Base-by-base conservation (phyloP, 2,797 vertebrate genomes). In the Bradypodion ventrale region DNA sequence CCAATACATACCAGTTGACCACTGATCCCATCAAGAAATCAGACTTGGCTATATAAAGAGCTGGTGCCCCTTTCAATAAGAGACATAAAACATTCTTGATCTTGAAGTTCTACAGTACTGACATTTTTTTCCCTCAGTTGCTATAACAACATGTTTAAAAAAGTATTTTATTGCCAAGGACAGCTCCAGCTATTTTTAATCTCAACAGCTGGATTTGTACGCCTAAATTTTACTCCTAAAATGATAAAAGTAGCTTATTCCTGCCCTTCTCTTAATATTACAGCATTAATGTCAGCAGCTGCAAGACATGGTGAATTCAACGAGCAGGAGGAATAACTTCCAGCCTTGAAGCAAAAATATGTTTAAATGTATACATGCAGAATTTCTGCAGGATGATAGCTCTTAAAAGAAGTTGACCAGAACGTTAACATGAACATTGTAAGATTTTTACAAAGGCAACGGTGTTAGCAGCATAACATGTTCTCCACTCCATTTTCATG, bases 141-240 rank as follows among this genome's bases (percentile, higher is more conserved):
- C 94, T 92, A 96, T 96, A 96, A 95, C 95, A 95, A 97, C 95
- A 0, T 83, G 75, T 90, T 90, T 92, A 96, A 96, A 66, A 68
- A 35, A 15, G 94, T 89, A 92, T 87, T 94, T 95, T 95, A 92
- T 91, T 94, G 91, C 88, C 91, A 92, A 92, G 93, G 93, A 95
- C 92, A 94, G 95, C 93, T 94, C 93, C 85, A 95, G 93, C 93
- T 96, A 97, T 96, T 96, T 96, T 96, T 96, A 96, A 93, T 94
- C 82, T 44, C 74, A 96, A 96, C 96, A 96, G 94, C 95, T 97
- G 95, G 94, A 95, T 95, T 91, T 95, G 91, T 93, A 94, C 92
- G 90, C 88, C 90, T 94, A 95, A 94, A 93, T 92, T 94, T 93
- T 89, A 90, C 89, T 93, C 87, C 87, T 21, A 93, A 94, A 82